Conservation (phyloP, 2,888 invertebrate species). For the Petrolisthes cinctipes region DNA sequence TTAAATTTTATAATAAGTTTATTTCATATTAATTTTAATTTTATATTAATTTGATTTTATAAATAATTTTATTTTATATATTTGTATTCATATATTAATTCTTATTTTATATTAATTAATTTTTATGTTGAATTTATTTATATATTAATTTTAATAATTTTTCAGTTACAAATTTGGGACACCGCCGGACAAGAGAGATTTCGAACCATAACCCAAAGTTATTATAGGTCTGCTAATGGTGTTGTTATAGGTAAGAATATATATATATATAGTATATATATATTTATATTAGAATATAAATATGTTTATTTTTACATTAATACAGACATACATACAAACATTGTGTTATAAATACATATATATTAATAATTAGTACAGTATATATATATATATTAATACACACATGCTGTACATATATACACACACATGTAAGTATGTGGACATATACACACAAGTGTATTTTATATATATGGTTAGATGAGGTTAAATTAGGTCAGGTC, state of each 20-base stretch:
- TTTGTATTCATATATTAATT: neutral
- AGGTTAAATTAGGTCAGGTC: too few relatives aligned
- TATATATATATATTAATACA: too few relatives aligned
- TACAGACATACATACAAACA: too few relatives aligned
- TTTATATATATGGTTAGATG: too few relatives aligned
- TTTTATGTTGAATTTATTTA: constrained; percentile 54
- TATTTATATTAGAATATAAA: too few relatives aligned
- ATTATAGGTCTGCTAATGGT: constrained; percentile 96
- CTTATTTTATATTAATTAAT: neutral
- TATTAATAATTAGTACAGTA: too few relatives aligned
- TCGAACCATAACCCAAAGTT: constrained; percentile 96
- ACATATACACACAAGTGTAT: too few relatives aligned
- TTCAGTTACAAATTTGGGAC: constrained; percentile 96
- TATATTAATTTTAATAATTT: constrained; percentile 66
- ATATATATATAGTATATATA: too few relatives aligned
- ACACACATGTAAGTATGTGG: too few relatives aligned
- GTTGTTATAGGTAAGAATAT: constrained; percentile 83
- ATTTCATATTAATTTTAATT: neutral
- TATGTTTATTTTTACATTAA: too few relatives aligned
- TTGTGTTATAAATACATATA: too few relatives aligned
- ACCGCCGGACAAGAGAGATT: constrained; percentile 97
- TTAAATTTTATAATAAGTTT: neutral
- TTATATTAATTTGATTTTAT: neutral
- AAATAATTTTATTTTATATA: neutral
- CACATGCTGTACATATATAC: too few relatives aligned